A percentile compares a stretch with the other conserved stretches of the same genome.
Evolutionary conservation across 1,140 invertebrate species (phyloP).

Genomic region (Scaptodrosophila lebanonensis): DNA sequence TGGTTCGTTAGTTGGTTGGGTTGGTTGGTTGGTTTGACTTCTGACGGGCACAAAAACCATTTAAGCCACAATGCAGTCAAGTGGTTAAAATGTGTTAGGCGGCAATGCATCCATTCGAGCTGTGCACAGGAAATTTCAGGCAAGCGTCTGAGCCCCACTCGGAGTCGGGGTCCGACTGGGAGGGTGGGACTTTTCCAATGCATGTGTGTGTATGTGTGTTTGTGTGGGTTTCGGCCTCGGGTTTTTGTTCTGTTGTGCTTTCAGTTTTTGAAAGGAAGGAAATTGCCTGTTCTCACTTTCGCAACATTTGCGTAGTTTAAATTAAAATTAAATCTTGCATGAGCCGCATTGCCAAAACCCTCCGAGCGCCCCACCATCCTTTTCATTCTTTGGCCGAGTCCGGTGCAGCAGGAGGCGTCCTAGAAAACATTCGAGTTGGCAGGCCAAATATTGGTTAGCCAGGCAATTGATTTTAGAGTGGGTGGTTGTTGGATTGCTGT

Average conservation of each 20-base stretch:
- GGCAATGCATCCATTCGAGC: background rate
- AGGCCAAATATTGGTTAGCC: constrained; percentile 38
- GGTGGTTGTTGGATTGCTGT: constrained; percentile 9
- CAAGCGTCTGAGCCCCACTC: background rate
- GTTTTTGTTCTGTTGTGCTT: constrained; percentile 11
- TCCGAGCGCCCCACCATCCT: background rate
- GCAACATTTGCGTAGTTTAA: constrained; percentile 50
- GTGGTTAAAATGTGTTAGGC: constrained; percentile 58
- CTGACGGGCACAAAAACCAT: constrained; percentile 45
- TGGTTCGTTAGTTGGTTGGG: no score
- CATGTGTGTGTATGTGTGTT: no score
- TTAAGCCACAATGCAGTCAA: constrained; percentile 64
- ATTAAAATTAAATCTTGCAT: constrained; percentile 71
- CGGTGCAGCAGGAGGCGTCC: no score
- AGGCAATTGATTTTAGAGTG: constrained; percentile 58
- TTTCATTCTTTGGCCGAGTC: no score
- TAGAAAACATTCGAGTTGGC: constrained; percentile 3
- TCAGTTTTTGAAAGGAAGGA: constrained; percentile 26
- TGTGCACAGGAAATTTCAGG: background rate
- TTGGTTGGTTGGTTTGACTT: constrained; percentile 48
- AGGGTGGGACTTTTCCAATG: no score
- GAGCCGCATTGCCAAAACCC: constrained; percentile 15
- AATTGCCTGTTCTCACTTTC: constrained; percentile 57
- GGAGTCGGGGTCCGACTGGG: no score
- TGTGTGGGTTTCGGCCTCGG: background rate